Evolutionary conservation across 2,113 vertebrate species (phyloP), one percentile per base, ranked within the genome.

Genomic region (Gymnocephalus cernua): DNA sequence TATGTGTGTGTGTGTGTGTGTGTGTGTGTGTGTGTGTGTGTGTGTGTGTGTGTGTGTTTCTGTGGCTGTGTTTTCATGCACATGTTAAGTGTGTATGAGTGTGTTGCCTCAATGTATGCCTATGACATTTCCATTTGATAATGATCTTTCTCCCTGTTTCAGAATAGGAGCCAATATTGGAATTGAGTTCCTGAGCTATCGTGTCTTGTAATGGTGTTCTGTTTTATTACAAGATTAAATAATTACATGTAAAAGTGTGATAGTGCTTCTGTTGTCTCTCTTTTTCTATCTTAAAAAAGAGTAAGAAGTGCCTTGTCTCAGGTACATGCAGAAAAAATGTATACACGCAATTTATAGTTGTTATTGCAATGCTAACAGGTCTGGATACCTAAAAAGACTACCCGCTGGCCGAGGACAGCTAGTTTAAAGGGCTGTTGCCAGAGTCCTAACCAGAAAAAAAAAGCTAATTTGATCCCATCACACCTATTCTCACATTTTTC

Each of bases 101-200:
- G 75, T 63, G 23, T 62, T 61, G 32, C 57, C 27, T 77, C 29
- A 44, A 27, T 77, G 51, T 38, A 45, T 65, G 51, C 54, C 71
- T 71, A 78, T 53, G 16, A 21, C 8, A 53, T 84, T 77, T 86
- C 71, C 48, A 59, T 73, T 66, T 80, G 50, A 62, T 79, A 67
- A 89, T 78, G 69, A 87, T 67, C 53, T 82, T 79, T 77, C 47
- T 77, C 13, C 7, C 3, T 15, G 8, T 64, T 66, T 73, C 57
- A 80, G 47, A 53, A 81, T 64, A 13, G 41, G 54, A 73, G 51
- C 61, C 64, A 35, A 57, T 61, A 48, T 14, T 54, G 8, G 2
- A 51, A 64, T 44, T 2, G 13, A 45, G 21, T 53, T 21, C 7
- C 35, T 51, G 16, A 57, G n/a, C 4, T 53, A 54, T 27, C 11